Evolutionary conservation across 2,888 invertebrate genomes (phyloP).

Genomic region (Standfussiana lucernea): DNA sequence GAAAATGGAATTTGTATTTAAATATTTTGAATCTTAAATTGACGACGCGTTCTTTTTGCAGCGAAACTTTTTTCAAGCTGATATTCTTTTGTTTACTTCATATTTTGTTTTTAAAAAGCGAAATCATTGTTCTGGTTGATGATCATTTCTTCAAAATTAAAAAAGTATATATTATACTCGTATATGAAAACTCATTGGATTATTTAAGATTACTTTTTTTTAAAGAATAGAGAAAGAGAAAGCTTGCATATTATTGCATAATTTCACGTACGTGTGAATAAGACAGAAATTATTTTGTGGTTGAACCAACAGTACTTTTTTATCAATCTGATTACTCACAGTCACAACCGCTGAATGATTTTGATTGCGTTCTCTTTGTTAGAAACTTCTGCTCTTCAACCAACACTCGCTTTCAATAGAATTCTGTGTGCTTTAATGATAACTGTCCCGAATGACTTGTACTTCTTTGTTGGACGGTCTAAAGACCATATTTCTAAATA

Average conservation of each 20-base stretch:
- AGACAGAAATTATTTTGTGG: neutral
- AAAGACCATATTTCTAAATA: conserved; percentile 17
- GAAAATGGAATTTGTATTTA: conserved; percentile 21
- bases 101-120: neutral
- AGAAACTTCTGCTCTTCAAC: conserved; percentile 3
- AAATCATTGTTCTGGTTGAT: neutral
- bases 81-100: neutral
- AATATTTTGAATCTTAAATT: conserved; percentile 4
- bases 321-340: neutral
- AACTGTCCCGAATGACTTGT: conserved; percentile 14
- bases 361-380: conserved; percentile 27
- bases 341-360: neutral
- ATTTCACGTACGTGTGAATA: neutral
- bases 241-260: neutral
- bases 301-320: neutral
- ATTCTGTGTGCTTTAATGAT: conserved; percentile 14
- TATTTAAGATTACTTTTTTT: neutral
- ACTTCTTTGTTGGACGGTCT: neutral
- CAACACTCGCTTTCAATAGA: conserved; percentile 40
- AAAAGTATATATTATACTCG: too few species aligned
- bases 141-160: neutral
- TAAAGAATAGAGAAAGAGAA: neutral
- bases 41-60: neutral
- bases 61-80: neutral
- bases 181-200: neutral